Conservation (phyloP, 64 coral and sea anemone genomes). For the Pachyseris speciosa region DNA sequence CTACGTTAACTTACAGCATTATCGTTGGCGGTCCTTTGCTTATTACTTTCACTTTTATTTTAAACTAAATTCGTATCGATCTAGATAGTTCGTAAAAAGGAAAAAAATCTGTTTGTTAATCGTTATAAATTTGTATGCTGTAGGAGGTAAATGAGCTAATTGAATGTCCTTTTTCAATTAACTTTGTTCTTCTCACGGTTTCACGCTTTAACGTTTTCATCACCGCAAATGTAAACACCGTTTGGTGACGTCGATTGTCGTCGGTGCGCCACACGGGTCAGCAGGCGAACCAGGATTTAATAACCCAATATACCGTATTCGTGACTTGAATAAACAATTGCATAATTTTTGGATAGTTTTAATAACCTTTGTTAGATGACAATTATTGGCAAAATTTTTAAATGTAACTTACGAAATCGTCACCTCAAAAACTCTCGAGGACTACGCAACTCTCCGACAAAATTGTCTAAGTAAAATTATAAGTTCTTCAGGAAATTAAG, state of each 20-base stretch:
- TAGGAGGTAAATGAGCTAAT: too few relatives aligned
- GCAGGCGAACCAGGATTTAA: background rate
- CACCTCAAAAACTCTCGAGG: background rate
- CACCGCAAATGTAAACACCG: too few relatives aligned
- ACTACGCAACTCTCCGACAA: background rate
- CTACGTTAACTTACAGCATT: too few relatives aligned
- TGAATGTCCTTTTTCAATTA: too few relatives aligned
- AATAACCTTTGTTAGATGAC: background rate
- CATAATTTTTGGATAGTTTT: background rate
- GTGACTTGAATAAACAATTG: background rate
- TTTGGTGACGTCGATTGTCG: background rate
- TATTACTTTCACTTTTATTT: too few relatives aligned
- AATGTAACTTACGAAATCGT: background rate
- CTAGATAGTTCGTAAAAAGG: too few relatives aligned
- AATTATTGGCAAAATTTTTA: background rate
- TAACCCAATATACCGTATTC: background rate
- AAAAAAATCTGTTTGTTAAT: too few relatives aligned
- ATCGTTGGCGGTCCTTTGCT: too few relatives aligned
- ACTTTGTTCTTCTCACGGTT: too few relatives aligned
- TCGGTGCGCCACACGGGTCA: background rate
- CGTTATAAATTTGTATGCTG: too few relatives aligned
- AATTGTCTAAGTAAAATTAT: background rate
- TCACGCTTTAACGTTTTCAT: too few relatives aligned
- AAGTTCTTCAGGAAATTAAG: constrained; percentile 10
- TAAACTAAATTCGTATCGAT: too few relatives aligned